Evolutionary conservation across 1,140 invertebrate genomes (phyloP), one percentile per base, ranked within the genome.

Genomic region (Aphelenchoides fujianensis): DNA sequence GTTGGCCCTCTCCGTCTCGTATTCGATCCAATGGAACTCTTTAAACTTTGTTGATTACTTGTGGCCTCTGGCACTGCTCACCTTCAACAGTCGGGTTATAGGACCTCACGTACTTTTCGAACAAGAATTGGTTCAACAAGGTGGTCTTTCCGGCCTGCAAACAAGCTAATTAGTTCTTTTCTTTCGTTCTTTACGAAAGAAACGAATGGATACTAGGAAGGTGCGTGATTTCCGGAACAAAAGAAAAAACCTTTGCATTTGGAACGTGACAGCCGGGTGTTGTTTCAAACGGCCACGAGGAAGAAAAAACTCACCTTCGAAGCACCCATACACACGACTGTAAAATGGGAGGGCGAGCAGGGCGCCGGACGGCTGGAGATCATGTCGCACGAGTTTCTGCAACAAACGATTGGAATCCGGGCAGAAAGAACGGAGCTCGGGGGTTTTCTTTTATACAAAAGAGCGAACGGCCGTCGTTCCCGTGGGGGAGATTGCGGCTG

Each of bases 21-120:
- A 82, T 54, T 82, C 81, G 37, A 82, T 76, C 83, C 82, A 82
- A 74, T 82, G 78, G 63, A 82, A 82, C 55, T 82, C 81, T 66
- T 82, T 83, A 3, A n/a, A n/a, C n/a, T n/a, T n/a, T n/a, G n/a
- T n/a, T n/a, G n/a, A n/a, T n/a, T n/a, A n/a, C n/a, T n/a, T n/a
- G n/a, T n/a, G n/a, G n/a, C n/a, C n/a, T n/a, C n/a, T n/a, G n/a
- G n/a, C n/a, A n/a, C n/a, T n/a, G n/a, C n/a, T n/a, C n/a, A n/a
- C n/a, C n/a, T n/a, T n/a, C n/a, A n/a, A n/a, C n/a, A n/a, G n/a
- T n/a, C n/a, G n/a, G n/a, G n/a, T n/a, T n/a, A n/a, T n/a, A 82
- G n/a, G 79, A 76, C 16, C 61, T 37, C 3, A 82, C 62, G 63
- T 78, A 79, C 28, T 54, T 37, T n/a, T 82, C 74, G 79, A 79